phyloP scores from a whole-genome alignment of 2,113 vertebrate genomes.

The Sander lucioperca region DNA sequence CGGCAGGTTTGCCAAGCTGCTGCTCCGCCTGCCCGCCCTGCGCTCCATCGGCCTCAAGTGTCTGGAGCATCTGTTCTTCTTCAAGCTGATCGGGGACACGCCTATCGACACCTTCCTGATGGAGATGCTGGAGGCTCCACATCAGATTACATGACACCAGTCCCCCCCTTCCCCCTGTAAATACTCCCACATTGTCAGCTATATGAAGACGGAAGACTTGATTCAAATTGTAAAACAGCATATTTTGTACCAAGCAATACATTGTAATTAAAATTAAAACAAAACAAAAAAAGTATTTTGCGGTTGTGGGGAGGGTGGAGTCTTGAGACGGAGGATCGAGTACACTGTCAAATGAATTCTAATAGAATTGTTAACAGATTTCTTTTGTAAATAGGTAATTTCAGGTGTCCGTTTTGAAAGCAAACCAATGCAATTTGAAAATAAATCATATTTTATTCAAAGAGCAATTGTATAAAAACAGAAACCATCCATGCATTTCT shows the following conservation, averaged over 20 bases:
- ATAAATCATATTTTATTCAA: conserved; percentile 83
- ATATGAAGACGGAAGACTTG: conserved; percentile 75
- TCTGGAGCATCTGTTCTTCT: conserved; percentile 98
- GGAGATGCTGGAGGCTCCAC: conserved; percentile 97
- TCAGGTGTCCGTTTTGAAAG: conserved; percentile 77
- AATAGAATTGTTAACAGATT: conserved; percentile 77
- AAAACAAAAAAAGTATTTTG: conserved; percentile 48
- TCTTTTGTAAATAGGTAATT: conserved; percentile 85
- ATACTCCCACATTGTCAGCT: conserved; percentile 76
- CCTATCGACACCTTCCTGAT: conserved; percentile 98
- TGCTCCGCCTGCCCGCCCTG: conserved; percentile 92
- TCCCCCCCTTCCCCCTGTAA: conserved; percentile 72
- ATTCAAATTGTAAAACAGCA: conserved; percentile 76
- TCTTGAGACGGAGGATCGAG: conserved; percentile 13
- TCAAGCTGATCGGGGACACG: conserved; percentile 97
- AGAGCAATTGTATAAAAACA: conserved; percentile 75
- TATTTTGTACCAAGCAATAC: conserved; percentile 82
- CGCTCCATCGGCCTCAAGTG: conserved; percentile 96
- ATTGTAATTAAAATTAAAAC: conserved; percentile 57
- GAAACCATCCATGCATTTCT: conserved; percentile 74
- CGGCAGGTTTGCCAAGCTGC: conserved; percentile 93
- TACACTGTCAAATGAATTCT: conserved; percentile 70
- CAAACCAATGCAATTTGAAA: conserved; percentile 77
- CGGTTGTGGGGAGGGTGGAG: conserved; percentile 30
- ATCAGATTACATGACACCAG: conserved; percentile 93